Percentiles rank a stretch among this genome's conserved stretches.
Evolutionary conservation across 2,888 invertebrate species (phyloP).

Genomic region (Mythimna impura): DNA sequence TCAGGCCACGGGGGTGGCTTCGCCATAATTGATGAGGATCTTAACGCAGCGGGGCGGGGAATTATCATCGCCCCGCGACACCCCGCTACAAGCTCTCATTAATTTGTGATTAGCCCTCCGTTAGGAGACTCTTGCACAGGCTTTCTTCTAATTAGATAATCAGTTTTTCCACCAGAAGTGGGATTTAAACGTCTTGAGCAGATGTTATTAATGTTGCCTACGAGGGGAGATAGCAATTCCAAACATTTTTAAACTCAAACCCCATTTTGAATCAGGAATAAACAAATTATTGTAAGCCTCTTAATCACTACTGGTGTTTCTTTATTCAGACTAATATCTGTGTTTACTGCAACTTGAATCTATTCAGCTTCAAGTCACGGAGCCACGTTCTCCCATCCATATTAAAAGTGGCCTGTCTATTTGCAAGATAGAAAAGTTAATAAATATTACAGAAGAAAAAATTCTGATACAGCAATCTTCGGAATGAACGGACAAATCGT

Average conservation of each 20-base stretch:
- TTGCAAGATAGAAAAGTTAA: slow-evolving; percentile 36
- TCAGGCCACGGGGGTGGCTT: slow-evolving; percentile 78
- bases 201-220: slow-evolving; percentile 74
- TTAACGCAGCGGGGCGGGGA: slow-evolving; percentile 89
- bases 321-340: slow-evolving; percentile 29
- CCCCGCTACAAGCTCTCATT: slow-evolving; percentile 87
- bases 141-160: slow-evolving; percentile 88
- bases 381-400: slow-evolving; percentile 8
- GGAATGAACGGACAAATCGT: slow-evolving; percentile 47
- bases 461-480: slow-evolving; percentile 33
- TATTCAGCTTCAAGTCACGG: slow-evolving; percentile 41
- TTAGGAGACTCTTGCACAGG: slow-evolving; percentile 82
- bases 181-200: slow-evolving; percentile 75
- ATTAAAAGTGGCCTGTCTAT: slow-evolving; percentile 28
- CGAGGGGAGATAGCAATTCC: slow-evolving; percentile 55
- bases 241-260: slow-evolving; percentile 43
- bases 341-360: slow-evolving; percentile 24
- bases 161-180: slow-evolving; percentile 81
- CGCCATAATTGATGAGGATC: slow-evolving; percentile 90
- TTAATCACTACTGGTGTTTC: slow-evolving; percentile 23
- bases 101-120: slow-evolving; percentile 89
- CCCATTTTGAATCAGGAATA: slow-evolving; percentile 39
- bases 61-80: slow-evolving; percentile 88
- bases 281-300: slow-evolving; percentile 40
- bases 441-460: slow-evolving; percentile 40